Conservation (phyloP, 2,797 vertebrate genomes). For the Erithacus rubecula region DNA sequence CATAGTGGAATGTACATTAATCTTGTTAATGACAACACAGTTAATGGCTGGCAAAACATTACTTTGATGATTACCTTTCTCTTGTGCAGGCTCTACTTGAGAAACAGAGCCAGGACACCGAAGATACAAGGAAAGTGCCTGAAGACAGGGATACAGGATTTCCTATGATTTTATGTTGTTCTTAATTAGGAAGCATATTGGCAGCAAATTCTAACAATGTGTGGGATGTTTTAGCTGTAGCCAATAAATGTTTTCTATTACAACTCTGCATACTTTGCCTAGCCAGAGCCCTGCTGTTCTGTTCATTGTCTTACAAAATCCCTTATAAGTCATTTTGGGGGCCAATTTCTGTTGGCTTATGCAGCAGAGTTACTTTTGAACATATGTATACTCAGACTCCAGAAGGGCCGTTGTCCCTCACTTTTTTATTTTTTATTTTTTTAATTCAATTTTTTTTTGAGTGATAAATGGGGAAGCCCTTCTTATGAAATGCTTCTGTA, state of each 20-base stretch:
- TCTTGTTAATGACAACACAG: slow-evolving; percentile 75
- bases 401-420: slow-evolving; percentile 68
- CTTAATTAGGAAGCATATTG: slow-evolving; percentile 87
- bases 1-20: slow-evolving; percentile 75
- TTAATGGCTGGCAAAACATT: slow-evolving; percentile 77
- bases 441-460: background rate
- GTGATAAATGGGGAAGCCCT: slow-evolving; percentile 47
- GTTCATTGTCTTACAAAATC: slow-evolving; percentile 84
- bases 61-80: slow-evolving; percentile 71
- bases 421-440: background rate
- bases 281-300: slow-evolving; percentile 87
- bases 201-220: slow-evolving; percentile 91
- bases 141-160: slow-evolving; percentile 80
- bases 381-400: slow-evolving; percentile 65
- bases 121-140: slow-evolving; percentile 70
- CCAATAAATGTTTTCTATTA: slow-evolving; percentile 97
- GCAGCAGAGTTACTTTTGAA: slow-evolving; percentile 73
- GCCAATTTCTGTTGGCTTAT: slow-evolving; percentile 84
- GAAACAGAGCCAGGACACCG: slow-evolving; percentile 67
- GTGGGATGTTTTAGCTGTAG: slow-evolving; percentile 86
- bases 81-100: slow-evolving; percentile 50
- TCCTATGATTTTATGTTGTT: slow-evolving; percentile 90
- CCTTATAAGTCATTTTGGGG: slow-evolving; percentile 86
- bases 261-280: slow-evolving; percentile 84
- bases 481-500: slow-evolving; percentile 16